phyloP scores from a whole-genome alignment of 2,113 vertebrate species.

The Oncorhynchus gorbuscha region DNA sequence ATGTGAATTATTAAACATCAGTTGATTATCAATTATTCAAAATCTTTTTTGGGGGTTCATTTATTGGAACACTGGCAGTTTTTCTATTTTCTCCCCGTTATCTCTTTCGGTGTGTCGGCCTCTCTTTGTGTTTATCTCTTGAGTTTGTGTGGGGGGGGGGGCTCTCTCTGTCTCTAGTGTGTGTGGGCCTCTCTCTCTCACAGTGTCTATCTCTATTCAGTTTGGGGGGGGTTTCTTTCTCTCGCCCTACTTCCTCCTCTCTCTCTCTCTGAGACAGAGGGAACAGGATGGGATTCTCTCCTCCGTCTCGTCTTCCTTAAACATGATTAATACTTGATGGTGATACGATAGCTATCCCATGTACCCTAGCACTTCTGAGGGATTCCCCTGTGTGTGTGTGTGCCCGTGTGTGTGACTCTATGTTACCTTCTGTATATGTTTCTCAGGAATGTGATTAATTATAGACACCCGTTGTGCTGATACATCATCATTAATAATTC shows the following conservation, averaged over 20 bases:
- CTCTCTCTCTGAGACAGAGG: constrained; percentile 6
- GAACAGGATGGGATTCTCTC: neutral
- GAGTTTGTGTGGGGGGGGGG: neutral
- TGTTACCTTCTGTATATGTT: constrained; percentile 49
- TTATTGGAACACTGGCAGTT: constrained; percentile 19
- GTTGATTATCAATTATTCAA: constrained; percentile 76
- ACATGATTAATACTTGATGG: constrained; percentile 72
- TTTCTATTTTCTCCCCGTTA: neutral
- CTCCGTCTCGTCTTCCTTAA: constrained; percentile 35
- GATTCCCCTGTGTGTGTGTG: constrained; percentile 20
- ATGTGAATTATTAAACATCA: constrained; percentile 76
- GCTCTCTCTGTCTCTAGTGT: neutral
- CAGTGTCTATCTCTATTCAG: neutral
- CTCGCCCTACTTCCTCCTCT: neutral
- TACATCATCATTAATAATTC: constrained; percentile 71
- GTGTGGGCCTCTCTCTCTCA: too few relatives aligned
- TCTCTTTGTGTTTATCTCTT: constrained; percentile 8
- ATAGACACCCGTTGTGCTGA: constrained; percentile 50
- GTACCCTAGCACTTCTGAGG: constrained; percentile 36
- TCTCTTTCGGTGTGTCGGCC: neutral
- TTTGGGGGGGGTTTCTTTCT: neutral
- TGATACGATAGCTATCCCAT: constrained; percentile 39
- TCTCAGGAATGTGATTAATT: constrained; percentile 40
- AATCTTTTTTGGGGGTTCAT: constrained; percentile 31
- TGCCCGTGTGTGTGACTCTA: constrained; percentile 22